These are phyloP conservation scores for Tylochromis polylepis DNA, from an alignment of 2,113 vertebrate genomes.

Conservation along the genomic window DNA sequence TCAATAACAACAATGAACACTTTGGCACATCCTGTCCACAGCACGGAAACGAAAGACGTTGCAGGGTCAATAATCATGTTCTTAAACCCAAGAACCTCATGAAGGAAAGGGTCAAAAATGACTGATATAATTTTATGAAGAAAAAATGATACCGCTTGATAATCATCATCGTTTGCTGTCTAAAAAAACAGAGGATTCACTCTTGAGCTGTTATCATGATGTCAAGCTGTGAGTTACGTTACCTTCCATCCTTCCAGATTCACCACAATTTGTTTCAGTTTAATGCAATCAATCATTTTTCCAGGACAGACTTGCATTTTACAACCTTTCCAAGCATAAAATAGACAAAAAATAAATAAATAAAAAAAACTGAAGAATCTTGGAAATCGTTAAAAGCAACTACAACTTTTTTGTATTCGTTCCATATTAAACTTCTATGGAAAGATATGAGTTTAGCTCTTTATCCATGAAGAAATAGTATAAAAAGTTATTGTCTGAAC, in stretches of 20 bases:
- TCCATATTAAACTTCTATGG: not conserved
- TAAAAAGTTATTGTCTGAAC: not conserved
- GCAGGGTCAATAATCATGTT: not conserved
- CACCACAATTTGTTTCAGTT: slow-evolving; percentile 3
- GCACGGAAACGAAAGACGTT: not conserved
- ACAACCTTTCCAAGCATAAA: not conserved
- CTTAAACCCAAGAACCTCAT: not conserved
- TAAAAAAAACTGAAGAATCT: not conserved
- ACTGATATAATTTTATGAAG: not conserved
- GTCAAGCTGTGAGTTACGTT: not conserved
- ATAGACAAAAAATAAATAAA: not conserved
- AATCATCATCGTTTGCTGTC: not conserved
- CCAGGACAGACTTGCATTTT: not conserved
- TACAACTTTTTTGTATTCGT: not conserved
- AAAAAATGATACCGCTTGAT: not conserved
- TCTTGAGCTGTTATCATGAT: not conserved
- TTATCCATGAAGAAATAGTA: not conserved
- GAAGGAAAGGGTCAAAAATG: not conserved
- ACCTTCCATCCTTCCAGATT: not conserved
- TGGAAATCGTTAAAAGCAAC: not conserved
- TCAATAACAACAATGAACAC: not conserved
- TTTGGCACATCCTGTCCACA: not conserved
- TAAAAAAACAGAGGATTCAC: not conserved
- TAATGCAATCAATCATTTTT: not conserved
- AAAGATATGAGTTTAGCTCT: not conserved